phyloP scores from a whole-genome alignment of 2,888 invertebrate genomes.

The Apodemia zela region DNA sequence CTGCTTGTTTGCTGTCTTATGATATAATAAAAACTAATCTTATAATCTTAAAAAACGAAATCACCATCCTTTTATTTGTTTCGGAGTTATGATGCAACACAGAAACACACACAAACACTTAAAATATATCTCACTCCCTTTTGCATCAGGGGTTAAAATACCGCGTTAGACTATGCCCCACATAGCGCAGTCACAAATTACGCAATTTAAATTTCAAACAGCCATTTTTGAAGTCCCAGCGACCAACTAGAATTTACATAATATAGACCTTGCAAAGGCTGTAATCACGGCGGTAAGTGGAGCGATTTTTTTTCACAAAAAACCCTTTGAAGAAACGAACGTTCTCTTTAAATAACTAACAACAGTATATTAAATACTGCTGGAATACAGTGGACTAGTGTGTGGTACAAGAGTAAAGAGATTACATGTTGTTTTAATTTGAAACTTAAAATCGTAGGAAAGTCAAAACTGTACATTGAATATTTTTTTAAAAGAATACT shows the following conservation, averaged over 20 bases:
- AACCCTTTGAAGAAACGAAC: constrained; percentile 17
- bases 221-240: constrained; percentile 5
- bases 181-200: constrained; percentile 4
- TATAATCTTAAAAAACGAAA: too few species aligned
- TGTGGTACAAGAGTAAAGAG: constrained; percentile 7
- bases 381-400: constrained; percentile 9
- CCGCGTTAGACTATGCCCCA: background rate
- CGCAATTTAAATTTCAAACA: constrained; percentile 3
- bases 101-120: too few species aligned
- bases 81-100: too few species aligned
- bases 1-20: too few species aligned
- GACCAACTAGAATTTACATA: constrained; percentile 15
- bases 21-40: too few species aligned
- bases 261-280: constrained; percentile 6
- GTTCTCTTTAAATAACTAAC: constrained; percentile 19
- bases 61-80: too few species aligned
- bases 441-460: too few species aligned
- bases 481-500: too few species aligned
- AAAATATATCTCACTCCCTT: background rate
- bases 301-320: constrained; percentile 12
- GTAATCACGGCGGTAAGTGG: constrained; percentile 11
- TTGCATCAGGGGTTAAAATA: background rate
- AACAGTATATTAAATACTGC: constrained; percentile 20
- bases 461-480: too few species aligned
- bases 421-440: background rate